Evolutionary conservation across 2,888 invertebrate species (phyloP).

Genomic region (Cabera pusaria): DNA sequence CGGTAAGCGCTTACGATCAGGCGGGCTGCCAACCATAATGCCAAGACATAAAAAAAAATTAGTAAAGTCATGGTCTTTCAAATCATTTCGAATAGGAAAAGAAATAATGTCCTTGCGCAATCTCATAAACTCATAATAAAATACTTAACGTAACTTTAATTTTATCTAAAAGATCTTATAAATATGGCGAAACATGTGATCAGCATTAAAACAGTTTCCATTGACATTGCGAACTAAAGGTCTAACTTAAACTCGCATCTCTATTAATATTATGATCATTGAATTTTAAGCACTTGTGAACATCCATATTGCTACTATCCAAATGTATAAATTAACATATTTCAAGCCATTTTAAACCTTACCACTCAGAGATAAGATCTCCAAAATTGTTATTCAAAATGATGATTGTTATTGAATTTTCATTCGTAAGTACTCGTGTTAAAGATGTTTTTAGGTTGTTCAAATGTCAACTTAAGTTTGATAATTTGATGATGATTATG

Average conservation of each 20-base stretch:
- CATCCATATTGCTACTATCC: slow-evolving; percentile 2
- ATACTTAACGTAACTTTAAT: no score
- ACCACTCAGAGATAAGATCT: slow-evolving; percentile 1
- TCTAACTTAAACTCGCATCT: slow-evolving; percentile 5
- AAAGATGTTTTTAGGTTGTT: slow-evolving; percentile 22
- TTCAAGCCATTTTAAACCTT: slow-evolving; percentile 9
- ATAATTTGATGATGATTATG: slow-evolving; percentile 36
- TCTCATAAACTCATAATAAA: no score
- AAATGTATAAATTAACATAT: slow-evolving; percentile 2
- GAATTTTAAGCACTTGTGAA: slow-evolving; percentile 12
- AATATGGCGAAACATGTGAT: no score
- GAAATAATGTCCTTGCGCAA: no score
- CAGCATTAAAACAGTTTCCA: neutral
- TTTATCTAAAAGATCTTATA: no score
- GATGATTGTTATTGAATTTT: slow-evolving; percentile 10
- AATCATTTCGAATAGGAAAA: no score
- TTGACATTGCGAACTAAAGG: slow-evolving; percentile 18
- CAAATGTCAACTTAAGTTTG: slow-evolving; percentile 33
- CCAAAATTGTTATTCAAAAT: slow-evolving; percentile 8
- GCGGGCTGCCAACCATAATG: no score
- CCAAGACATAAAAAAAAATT: no score
- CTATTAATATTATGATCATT: slow-evolving; percentile 11
- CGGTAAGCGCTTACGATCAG: no score
- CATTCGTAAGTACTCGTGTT: slow-evolving; percentile 21
- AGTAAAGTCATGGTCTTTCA: no score